Evolutionary conservation across 1,140 invertebrate species (phyloP).

Genomic region (Ostrea denselamellosa): DNA sequence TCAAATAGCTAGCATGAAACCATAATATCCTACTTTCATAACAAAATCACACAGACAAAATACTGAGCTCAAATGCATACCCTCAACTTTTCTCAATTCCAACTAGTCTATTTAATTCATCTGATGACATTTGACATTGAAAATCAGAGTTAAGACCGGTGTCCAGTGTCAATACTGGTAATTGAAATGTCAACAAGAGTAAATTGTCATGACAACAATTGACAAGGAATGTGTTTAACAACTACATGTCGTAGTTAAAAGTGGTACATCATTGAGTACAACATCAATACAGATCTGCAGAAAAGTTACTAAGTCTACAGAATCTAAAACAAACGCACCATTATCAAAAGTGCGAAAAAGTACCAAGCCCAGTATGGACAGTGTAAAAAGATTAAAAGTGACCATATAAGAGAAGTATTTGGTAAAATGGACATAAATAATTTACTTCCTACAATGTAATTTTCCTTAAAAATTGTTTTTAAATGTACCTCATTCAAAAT

Average conservation of each 20-base stretch:
- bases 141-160: not conserved
- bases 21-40: not conserved
- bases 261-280: not conserved
- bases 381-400: not conserved
- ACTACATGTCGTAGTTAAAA: constrained; percentile 31
- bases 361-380: not conserved
- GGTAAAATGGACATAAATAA: not conserved
- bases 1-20: constrained; percentile 2
- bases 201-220: constrained; percentile 29
- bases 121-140: not conserved
- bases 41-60: not conserved
- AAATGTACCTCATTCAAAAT: not conserved
- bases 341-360: constrained; percentile 30
- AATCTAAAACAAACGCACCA: not conserved
- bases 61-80: not conserved
- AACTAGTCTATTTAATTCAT: not conserved
- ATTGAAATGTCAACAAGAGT: constrained; percentile 33
- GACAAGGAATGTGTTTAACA: constrained; percentile 24
- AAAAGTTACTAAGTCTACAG: constrained; percentile 25
- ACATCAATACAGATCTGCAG: not conserved
- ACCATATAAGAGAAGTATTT: not conserved
- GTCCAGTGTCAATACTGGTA: not conserved
- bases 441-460: not conserved
- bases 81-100: too few relatives aligned
- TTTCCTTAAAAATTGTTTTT: not conserved